A percentile compares a stretch with the other conserved stretches of the same genome.
Evolutionary conservation across 2,888 invertebrate genomes (phyloP).

Genomic region (Papilio demoleus): DNA sequence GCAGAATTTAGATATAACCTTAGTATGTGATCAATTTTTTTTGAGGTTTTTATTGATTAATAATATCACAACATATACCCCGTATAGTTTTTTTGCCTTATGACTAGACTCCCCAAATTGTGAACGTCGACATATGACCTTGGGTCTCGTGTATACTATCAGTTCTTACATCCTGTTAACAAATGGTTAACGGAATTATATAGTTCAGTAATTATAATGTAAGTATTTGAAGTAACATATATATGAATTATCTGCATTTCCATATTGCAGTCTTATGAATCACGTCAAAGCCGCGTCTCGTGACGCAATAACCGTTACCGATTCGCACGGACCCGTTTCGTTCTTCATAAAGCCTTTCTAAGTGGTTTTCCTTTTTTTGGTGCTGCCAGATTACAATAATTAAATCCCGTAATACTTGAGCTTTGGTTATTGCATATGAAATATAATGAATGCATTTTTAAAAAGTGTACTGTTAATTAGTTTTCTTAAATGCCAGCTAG

Average conservation of each 20-base stretch:
- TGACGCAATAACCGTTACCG: slow-evolving; percentile 70
- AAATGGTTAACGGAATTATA: slow-evolving; percentile 6
- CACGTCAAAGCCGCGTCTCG: slow-evolving; percentile 38
- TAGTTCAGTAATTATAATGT: slow-evolving; percentile 2
- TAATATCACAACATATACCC: no score
- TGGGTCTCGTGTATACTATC: neutral
- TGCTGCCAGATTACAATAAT: neutral
- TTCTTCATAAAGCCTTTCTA: slow-evolving; percentile 44
- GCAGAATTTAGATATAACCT: no score
- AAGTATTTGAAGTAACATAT: neutral
- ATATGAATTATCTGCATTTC: slow-evolving; percentile 32
- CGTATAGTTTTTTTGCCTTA: neutral
- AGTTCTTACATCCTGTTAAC: slow-evolving; percentile 2
- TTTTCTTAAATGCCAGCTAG: no score
- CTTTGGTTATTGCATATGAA: neutral
- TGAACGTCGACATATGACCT: neutral
- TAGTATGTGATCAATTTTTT: neutral
- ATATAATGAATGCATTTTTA: neutral
- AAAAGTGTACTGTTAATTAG: neutral
- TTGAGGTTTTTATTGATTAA: neutral
- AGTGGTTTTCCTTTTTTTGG: slow-evolving; percentile 25
- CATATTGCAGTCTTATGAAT: slow-evolving; percentile 31
- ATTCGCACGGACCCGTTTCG: slow-evolving; percentile 60
- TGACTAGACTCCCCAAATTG: neutral
- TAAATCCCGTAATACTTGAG: slow-evolving; percentile 9